Percentiles rank a stretch among this genome's conserved stretches.
phyloP scores from a whole-genome alignment of 2,888 invertebrate species.

The Mantis religiosa region DNA sequence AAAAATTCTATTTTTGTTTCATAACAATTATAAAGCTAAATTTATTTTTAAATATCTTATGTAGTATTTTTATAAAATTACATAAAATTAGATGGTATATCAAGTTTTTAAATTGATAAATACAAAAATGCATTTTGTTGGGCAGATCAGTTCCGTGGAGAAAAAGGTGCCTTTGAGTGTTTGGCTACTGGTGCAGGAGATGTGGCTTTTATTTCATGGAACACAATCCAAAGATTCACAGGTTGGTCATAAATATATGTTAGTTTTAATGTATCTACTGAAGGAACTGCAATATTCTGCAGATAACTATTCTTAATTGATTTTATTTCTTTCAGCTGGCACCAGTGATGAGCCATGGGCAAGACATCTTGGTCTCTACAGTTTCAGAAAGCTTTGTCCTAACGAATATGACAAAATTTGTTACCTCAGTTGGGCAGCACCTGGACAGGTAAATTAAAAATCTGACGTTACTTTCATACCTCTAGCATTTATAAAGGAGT shows the following conservation, averaged over 20 bases:
- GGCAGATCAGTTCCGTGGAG: constrained; percentile 42
- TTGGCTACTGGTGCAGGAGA: constrained; percentile 65
- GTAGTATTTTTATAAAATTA: no score
- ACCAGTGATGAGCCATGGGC: constrained; percentile 50
- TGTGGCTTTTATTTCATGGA: constrained; percentile 71
- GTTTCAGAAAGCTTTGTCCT: constrained; percentile 56
- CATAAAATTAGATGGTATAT: no score
- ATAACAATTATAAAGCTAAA: no score
- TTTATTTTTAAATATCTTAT: no score
- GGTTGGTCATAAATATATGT: constrained; percentile 44
- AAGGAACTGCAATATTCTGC: background rate
- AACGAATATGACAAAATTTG: constrained; percentile 32
- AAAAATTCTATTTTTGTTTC: no score
- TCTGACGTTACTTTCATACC: no score
- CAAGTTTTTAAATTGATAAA: background rate
- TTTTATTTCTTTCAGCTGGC: constrained; percentile 41
- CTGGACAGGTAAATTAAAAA: constrained; percentile 46
- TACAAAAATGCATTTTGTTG: background rate
- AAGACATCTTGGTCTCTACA: constrained; percentile 40
- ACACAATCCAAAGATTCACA: constrained; percentile 56
- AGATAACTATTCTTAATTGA: background rate
- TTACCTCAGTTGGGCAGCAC: constrained; percentile 61
- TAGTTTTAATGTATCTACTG: background rate
- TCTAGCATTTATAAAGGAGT: no score
- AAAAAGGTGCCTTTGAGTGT: constrained; percentile 59